Evolutionary conservation across 1,140 invertebrate species (phyloP), one percentile per base, ranked within the genome.

Genomic region (Eriocheir sinensis): DNA sequence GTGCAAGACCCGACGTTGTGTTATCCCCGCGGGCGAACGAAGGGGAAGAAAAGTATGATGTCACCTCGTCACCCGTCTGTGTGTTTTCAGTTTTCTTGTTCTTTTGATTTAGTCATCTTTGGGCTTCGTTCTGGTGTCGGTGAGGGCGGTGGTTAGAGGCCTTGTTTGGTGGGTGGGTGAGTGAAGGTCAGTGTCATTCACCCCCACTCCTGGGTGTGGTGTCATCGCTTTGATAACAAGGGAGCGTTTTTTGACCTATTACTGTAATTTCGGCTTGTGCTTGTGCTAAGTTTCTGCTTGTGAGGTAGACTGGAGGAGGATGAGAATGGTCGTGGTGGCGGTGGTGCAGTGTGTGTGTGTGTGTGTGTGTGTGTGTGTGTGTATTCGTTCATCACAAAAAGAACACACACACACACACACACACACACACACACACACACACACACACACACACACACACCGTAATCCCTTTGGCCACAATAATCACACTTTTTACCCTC

Each of bases 151-250:
- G 60, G 60, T 72, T 72, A 27, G 21, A 72, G 60, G 60, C 60
- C 21, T n/a, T 8, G 60, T 27, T 72, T 21, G 27, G 21, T 72
- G 60, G 21, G 60, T 72, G 60, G 21, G 60, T 72, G 60, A 72
- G 60, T 21, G 60, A 72, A n/a, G 60, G n/a, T 21, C 48, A 53
- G 48, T 53, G 48, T 53, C 48, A 21, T 53, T 53, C 48, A 53
- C 48, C 48, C 48, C 48, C 48, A 21, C 48, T 21, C 8, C 21
- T 53, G 60, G 60, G 60, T 72, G 60, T 72, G 60, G 60, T n/a
- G 60, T 72, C 60, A 72, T 72, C 60, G n/a, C 60, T 21, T n/a
- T 72, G n/a, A 72, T 72, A 72, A 72, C 60, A n/a, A 72, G 60
- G 60, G n/a, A 72, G 60, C 60, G 27, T 72, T 72, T 72, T 72